A percentile compares a stretch with the other conserved stretches of the same genome.
These are phyloP conservation scores for Calliopsis andreniformis DNA, from an alignment of 1,140 invertebrate species.

Conservation along the genomic window DNA sequence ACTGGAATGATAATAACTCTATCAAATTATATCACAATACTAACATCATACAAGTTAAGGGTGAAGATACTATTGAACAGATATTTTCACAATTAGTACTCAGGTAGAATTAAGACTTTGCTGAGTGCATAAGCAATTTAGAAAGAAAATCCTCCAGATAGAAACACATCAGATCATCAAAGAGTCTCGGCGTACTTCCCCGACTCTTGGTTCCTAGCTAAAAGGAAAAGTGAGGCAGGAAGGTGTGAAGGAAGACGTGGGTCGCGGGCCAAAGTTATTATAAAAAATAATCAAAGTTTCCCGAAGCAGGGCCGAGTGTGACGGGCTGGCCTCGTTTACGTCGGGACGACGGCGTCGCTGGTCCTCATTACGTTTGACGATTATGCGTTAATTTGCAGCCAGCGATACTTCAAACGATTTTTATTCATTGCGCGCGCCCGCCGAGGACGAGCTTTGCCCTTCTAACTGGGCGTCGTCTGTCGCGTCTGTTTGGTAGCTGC, in stretches of 20 bases:
- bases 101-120: too few relatives aligned
- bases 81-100: too few relatives aligned
- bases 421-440: constrained; percentile 79
- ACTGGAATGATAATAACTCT: too few relatives aligned
- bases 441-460: constrained; percentile 72
- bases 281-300: constrained; percentile 81
- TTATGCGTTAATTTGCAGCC: constrained; percentile 82
- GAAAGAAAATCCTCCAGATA: too few relatives aligned
- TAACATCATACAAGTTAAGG: too few relatives aligned
- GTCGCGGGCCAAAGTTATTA: constrained; percentile 74
- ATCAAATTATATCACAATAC: too few relatives aligned
- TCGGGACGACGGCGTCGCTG: constrained; percentile 44
- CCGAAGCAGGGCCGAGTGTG: constrained; percentile 29
- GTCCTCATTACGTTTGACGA: constrained; percentile 81
- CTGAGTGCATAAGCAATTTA: too few relatives aligned
- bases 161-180: too few relatives aligned
- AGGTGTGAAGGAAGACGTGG: background rate
- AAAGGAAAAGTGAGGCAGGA: too few relatives aligned
- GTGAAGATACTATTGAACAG: too few relatives aligned
- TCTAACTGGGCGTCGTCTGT: constrained; percentile 55
- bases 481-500: constrained; percentile 63
- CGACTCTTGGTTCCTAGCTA: too few relatives aligned
- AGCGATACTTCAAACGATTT: constrained; percentile 82
- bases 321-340: constrained; percentile 39
- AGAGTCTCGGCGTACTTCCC: too few relatives aligned